A percentile compares a stretch with the other conserved stretches of the same genome.
These are phyloP conservation scores for Hippocampus kuda DNA, from an alignment of 2,797 vertebrate genomes.

Conservation along the genomic window DNA sequence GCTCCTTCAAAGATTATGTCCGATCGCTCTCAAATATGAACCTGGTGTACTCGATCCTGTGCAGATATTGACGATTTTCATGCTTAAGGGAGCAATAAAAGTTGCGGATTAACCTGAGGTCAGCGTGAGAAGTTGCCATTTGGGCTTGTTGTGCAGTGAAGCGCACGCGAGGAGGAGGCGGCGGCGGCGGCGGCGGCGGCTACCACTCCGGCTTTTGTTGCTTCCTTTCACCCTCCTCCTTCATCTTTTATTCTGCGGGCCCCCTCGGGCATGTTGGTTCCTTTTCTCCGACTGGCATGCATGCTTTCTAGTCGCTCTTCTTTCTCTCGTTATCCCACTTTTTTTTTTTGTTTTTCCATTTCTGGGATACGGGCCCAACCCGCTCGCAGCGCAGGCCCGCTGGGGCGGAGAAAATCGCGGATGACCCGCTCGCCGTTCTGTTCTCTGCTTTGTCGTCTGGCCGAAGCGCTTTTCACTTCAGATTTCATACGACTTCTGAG, in stretches of 20 bases:
- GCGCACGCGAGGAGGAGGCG: constrained; percentile 23
- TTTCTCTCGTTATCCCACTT: constrained; percentile 42
- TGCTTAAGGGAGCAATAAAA: neutral
- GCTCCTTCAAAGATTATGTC: neutral
- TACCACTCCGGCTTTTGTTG: constrained; percentile 31
- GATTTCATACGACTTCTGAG: constrained; percentile 24
- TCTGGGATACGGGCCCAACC: constrained; percentile 48
- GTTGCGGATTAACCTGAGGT: constrained; percentile 15
- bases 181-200: constrained; percentile 9
- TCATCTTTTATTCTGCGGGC: constrained; percentile 51
- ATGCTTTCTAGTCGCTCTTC: constrained; percentile 20
- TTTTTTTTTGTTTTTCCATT: constrained; percentile 25
- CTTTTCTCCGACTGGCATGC: constrained; percentile 31
- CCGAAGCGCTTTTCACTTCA: constrained; percentile 21
- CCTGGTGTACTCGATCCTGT: neutral
- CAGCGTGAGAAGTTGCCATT: constrained; percentile 19
- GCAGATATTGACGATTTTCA: neutral
- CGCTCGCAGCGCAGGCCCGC: constrained; percentile 44
- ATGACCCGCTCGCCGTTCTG: constrained; percentile 41
- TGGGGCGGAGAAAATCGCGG: constrained; percentile 37
- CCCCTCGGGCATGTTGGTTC: constrained; percentile 50
- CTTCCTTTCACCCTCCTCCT: constrained; percentile 35
- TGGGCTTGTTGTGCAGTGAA: constrained; percentile 24
- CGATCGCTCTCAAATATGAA: neutral
- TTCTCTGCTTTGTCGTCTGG: constrained; percentile 8